Evolutionary conservation across 2,888 invertebrate species (phyloP), one percentile per base, ranked within the genome.

Genomic region (Adela reaumurella): DNA sequence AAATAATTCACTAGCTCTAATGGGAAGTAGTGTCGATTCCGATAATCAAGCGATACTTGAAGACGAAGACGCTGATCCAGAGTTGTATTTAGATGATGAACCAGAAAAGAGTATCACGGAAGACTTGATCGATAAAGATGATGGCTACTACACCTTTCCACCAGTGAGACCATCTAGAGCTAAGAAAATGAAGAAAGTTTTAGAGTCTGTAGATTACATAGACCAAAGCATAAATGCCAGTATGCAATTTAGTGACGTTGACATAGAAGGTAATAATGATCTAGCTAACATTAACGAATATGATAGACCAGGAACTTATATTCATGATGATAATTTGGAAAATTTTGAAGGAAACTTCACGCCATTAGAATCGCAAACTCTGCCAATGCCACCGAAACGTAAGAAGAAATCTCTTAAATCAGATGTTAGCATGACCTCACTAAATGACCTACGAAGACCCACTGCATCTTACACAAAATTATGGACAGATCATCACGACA

Each of bases 1-100:
- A 6, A 79, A 77, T 49, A 91, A 88, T 63, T 82, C 85, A 11
- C 72, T 89, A 47, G 82, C 85, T 20, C 80, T 85, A 48, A 82
- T 89, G 64, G 84, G 84, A 48, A 67, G 62, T 50, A 61, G 63
- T 58, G 59, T 65, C 52, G 65, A 59, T 52, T 56, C 68, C 53
- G 59, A 67, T 58, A 61, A 70, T 48, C 64, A 68, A 53, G 61
- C 67, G 58, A 74, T 74, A 58, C 61, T 62, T 41, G 70, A 74
- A 59, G 73, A 72, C 56, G 58, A 62, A 47, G 48, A 76, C 51
- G 67, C 61, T 43, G 77, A 77, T 52, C 67, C 68, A 47, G 76
- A 77, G 47, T 72, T 47, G 62, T 64, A 59, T 60, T 67, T 47
- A 73, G 68, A 71, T 19, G 69, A 65, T 56, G 69, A 72, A 54